phyloP scores from a whole-genome alignment of 2,888 invertebrate species.

The Pheosia tremula region DNA sequence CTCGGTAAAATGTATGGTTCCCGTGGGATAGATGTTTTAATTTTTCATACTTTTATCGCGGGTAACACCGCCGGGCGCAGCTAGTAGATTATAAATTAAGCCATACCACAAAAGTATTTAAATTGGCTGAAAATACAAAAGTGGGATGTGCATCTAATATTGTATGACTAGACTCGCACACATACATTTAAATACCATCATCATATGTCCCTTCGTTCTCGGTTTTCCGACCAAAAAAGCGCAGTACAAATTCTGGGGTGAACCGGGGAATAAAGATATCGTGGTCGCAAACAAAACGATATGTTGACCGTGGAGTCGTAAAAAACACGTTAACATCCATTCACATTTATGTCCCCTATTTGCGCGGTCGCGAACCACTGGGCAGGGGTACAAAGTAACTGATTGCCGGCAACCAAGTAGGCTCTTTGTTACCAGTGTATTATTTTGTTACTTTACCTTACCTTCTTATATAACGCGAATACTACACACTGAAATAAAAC shows the following conservation, averaged over 20 bases:
- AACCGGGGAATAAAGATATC: slow-evolving; percentile 75
- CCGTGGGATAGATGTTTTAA: too few relatives aligned
- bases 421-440: slow-evolving; percentile 43
- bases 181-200: background rate
- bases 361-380: slow-evolving; percentile 68
- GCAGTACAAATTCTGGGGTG: slow-evolving; percentile 61
- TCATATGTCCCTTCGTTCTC: slow-evolving; percentile 13
- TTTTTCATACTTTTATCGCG: too few relatives aligned
- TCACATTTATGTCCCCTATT: slow-evolving; percentile 82
- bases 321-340: slow-evolving; percentile 85
- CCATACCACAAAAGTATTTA: too few relatives aligned
- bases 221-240: slow-evolving; percentile 48
- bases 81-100: too few relatives aligned
- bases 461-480: too few relatives aligned
- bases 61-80: too few relatives aligned
- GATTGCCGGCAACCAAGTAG: slow-evolving; percentile 68
- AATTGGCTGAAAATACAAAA: too few relatives aligned
- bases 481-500: too few relatives aligned
- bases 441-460: background rate
- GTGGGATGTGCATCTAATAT: too few relatives aligned
- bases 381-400: slow-evolving; percentile 72
- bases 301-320: slow-evolving; percentile 78
- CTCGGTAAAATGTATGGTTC: too few relatives aligned
- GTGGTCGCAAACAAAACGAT: slow-evolving; percentile 80
- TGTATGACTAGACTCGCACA: too few relatives aligned